A percentile compares a stretch with the other conserved stretches of the same genome.
Conservation (phyloP, 2,797 vertebrate species). For the Tolypeutes matacus region DNA sequence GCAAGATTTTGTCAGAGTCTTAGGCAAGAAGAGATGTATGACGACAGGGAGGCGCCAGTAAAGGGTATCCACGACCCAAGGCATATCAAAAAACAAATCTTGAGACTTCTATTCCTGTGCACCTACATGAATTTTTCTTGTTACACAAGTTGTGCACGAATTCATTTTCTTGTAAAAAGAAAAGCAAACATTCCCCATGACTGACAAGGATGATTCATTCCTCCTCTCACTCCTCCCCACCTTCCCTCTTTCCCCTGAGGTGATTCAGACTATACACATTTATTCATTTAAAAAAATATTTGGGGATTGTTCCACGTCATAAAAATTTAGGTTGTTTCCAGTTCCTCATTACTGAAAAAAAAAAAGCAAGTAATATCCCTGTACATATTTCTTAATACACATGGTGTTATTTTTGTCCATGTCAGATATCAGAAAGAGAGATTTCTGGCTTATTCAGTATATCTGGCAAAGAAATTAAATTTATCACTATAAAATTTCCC, state of each 20-base stretch:
- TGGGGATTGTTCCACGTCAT: background rate
- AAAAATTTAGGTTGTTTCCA: background rate
- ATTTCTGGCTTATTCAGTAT: background rate
- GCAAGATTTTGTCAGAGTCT: background rate
- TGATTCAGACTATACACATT: background rate
- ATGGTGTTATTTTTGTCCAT: background rate
- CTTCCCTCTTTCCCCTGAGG: background rate
- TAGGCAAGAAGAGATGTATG: background rate
- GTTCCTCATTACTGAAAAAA: background rate
- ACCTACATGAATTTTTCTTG: no score
- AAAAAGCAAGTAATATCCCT: background rate
- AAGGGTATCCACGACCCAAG: background rate
- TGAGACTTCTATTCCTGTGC: background rate
- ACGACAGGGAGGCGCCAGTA: fast-evolving
- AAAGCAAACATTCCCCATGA: background rate
- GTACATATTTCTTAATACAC: background rate
- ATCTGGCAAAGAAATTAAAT: background rate
- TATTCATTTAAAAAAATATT: background rate
- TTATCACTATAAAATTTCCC: background rate
- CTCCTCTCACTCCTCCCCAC: background rate
- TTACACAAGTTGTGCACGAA: no score
- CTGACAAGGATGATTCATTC: no score
- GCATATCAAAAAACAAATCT: background rate
- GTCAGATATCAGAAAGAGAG: background rate
- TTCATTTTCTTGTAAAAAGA: background rate